phyloP scores from a whole-genome alignment of 1,140 invertebrate genomes.

The Cyphomyrmex costatus region DNA sequence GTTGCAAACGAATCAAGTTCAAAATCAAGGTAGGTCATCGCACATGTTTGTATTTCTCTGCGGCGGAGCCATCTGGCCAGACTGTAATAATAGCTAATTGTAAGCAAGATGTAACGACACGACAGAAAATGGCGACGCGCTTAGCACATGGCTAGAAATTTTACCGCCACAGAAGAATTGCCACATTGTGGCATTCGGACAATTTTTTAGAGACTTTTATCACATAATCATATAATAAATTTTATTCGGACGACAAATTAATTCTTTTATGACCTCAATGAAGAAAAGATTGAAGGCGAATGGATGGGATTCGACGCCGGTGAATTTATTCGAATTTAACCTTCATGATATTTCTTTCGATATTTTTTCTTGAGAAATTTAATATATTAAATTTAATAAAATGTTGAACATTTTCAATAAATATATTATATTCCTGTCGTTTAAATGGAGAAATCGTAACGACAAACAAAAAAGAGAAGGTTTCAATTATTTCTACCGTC shows the following conservation, averaged over 20 bases:
- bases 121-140: constrained; percentile 38
- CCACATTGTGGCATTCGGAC: background rate
- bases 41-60: background rate
- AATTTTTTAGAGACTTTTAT: constrained; percentile 1
- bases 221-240: background rate
- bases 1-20: background rate
- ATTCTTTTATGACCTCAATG: background rate
- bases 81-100: too few relatives aligned
- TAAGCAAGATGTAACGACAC: background rate
- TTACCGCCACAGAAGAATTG: constrained; percentile 35
- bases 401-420: background rate
- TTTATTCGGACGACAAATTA: background rate
- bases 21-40: background rate
- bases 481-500: background rate
- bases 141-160: constrained; percentile 37
- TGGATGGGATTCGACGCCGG: background rate
- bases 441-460: background rate
- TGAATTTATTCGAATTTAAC: constrained; percentile 14
- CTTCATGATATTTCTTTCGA: background rate
- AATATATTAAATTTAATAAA: too few relatives aligned
- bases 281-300: background rate
- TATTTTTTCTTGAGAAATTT: too few relatives aligned
- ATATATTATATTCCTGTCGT: background rate
- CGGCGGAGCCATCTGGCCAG: too few relatives aligned
- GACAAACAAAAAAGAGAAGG: background rate